Percentiles rank a stretch among this genome's conserved stretches.
These are phyloP conservation scores for Zaprionus gabonicus DNA, from an alignment of 1,140 invertebrate genomes.

Conservation along the genomic window DNA sequence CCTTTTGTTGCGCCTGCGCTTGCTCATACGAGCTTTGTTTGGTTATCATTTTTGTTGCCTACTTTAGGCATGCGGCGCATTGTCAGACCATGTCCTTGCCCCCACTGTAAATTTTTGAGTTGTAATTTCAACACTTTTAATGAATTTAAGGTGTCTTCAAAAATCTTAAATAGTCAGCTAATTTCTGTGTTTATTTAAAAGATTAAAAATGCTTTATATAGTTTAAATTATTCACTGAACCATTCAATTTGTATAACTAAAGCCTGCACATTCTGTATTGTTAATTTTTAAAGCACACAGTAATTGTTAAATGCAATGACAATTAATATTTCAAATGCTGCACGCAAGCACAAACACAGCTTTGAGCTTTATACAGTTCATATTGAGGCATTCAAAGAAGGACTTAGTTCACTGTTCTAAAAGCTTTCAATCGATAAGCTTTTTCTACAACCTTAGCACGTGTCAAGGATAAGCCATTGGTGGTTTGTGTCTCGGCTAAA, in stretches of 20 bases:
- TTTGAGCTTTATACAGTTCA: not conserved
- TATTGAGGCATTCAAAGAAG: not conserved
- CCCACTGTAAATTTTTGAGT: no score
- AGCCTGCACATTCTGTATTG: no score
- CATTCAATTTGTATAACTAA: no score
- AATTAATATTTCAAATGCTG: not conserved
- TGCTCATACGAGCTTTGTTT: not conserved
- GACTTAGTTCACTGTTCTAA: not conserved
- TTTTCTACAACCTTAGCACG: not conserved
- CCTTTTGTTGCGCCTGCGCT: conserved; percentile 33
- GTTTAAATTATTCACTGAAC: no score
- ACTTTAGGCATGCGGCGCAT: conserved; percentile 22
- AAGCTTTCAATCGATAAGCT: conserved; percentile 21
- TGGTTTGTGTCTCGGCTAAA: conserved; percentile 38
- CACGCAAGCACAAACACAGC: not conserved
- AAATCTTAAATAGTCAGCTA: no score
- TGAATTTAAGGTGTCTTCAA: no score
- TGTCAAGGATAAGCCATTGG: not conserved
- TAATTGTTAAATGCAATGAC: no score
- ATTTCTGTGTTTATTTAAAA: no score
- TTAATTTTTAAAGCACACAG: no score
- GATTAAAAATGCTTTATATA: no score
- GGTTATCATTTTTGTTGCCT: conserved; percentile 26
- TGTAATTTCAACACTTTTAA: no score
- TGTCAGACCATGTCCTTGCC: not conserved